Evolutionary conservation across 2,797 vertebrate species (phyloP), one percentile per base, ranked within the genome.

Genomic region (Trematomus bernacchii): DNA sequence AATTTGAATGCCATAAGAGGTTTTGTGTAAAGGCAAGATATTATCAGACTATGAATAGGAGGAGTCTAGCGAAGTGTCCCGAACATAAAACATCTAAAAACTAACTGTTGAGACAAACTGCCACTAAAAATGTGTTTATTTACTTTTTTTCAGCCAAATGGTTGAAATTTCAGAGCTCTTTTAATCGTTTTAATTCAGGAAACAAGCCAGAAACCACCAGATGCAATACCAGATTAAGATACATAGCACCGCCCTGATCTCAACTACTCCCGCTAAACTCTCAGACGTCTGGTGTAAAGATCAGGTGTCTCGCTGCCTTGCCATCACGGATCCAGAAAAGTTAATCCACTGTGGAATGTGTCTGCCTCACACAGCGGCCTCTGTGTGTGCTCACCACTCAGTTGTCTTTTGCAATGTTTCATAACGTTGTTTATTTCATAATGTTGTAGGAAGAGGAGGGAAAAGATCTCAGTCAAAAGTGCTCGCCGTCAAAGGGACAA

Each of bases 341-440:
- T 84, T 86, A 89, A 92, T 90, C 89, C 86, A 63, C 69, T 19
- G 59, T 65, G 91, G 89, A 91, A 90, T 86, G 87, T 78, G 82
- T 84, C 61, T 16, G 79, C 79, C 73, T 80, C 71, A 82, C 85
- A 84, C 85, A 77, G 81, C 83, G 54, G 67, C 69, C 74, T 83
- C 76, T 47, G 33, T 75, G 75, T 37, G 54, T 2, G 74, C 77
- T 61, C 73, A 51, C 82, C 82, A 85, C 82, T 84, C 82, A 78
- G 64, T 83, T 61, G 44, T 82, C 66, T 81, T 82, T 80, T 72
- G 54, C 78, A 67, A 76, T 46, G 68, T 89, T 90, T 88, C 79
- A 69, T 83, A 85, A 89, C 47, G 12, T 66, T 79, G 71, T 86
- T 85, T 88, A 69, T 85, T 83, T 88, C 59, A 51, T 65, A 71